Evolutionary conservation across 2,888 invertebrate species (phyloP), one percentile per base, ranked within the genome.

Genomic region (Orthonevra nobilis): DNA sequence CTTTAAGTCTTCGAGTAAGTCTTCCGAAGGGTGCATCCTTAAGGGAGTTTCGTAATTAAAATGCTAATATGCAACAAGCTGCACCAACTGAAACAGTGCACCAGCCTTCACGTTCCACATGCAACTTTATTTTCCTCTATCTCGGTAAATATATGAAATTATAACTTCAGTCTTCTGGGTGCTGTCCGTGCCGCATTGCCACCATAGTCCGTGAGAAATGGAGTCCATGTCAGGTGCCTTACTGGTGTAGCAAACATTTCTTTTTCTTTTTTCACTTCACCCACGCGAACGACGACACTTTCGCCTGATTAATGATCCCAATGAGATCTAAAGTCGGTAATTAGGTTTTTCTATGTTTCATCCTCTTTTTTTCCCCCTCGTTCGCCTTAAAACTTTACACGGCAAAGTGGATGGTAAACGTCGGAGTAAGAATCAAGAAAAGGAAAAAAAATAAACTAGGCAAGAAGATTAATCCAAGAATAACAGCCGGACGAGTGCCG

Each of bases 291-390:
- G 20, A 52, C 56, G 14, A 70, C 75, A 56, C 63, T 58, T 44
- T 56, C 61, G 42, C 42, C 66, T 79, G 79, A 79, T 73, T 73
- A 79, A 79, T 79, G 66, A 69, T 56, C 48, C 75, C 63, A 73
- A 73, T 68, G 61, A 72, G 64, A 54, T 30, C 48, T 61, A 61
- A 50, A 50, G 60, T 23, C 54, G 54, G 56, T 79, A 73, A 79
- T 79, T 79, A 79, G 73, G 72, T 73, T 28, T 66, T 38, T 34
- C 20, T 14, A 17, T 40, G 10, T 32, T 64, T 38, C n/a, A n/a
- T n/a, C n/a, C n/a, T 58, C 50, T 52, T 20, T 30, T 10, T 32
- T 32, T 40, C 20, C 10, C 12, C 15, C 1, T 32, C 14, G 30
- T 23, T 5, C 7, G 14, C 12, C 34, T 28, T 10, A 40, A 36